Conservation (phyloP, 2,113 vertebrate species). For the Marmota flaviventris region DNA sequence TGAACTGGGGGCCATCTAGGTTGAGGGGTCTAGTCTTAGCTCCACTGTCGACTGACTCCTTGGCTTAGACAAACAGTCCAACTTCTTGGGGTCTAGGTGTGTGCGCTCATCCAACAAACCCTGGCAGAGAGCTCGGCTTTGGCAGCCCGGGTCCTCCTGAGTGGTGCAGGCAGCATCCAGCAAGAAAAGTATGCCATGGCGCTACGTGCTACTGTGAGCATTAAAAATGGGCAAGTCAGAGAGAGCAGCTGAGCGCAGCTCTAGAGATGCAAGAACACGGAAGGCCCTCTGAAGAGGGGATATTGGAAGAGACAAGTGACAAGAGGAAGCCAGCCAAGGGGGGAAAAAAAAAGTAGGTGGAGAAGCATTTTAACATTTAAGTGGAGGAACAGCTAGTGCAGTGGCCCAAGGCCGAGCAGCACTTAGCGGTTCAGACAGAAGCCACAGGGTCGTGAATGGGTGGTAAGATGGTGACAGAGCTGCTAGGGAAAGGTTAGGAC, state of each 20-base stretch:
- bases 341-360: background rate
- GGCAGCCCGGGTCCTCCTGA: background rate
- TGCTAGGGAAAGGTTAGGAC: background rate
- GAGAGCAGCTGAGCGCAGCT: background rate
- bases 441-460: rapidly evolving
- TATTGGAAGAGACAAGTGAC: background rate
- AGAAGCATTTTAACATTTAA: background rate
- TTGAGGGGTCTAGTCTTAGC: background rate
- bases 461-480: no score
- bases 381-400: background rate
- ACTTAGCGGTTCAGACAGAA: background rate
- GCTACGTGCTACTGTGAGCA: background rate
- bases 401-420: background rate
- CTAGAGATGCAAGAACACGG: background rate
- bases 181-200: background rate
- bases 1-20: background rate
- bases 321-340: background rate
- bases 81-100: background rate
- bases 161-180: background rate
- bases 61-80: background rate
- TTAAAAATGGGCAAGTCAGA: background rate
- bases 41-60: background rate
- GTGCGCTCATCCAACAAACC: background rate
- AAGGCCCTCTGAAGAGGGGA: background rate
- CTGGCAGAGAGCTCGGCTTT: background rate